Evolutionary conservation across 1,140 invertebrate genomes (phyloP), one percentile per base, ranked within the genome.

Genomic region (Zaprionus vittiger): DNA sequence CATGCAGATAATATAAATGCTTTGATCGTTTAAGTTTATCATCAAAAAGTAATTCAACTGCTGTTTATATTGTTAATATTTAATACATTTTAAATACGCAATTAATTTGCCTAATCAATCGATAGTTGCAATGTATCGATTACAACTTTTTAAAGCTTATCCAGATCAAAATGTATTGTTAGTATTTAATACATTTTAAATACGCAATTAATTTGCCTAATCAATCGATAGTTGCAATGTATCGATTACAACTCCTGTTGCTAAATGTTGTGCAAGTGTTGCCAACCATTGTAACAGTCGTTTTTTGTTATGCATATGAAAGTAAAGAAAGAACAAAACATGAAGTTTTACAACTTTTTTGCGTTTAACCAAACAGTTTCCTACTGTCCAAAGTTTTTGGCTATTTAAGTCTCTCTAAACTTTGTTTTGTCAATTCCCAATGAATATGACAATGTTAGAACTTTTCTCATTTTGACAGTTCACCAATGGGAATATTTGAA

Each of bases 191-290:
- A 17, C n/a, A 17, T 17, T 47, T 47, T 47, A 47, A 47, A 47
- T 7, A 47, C 7, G n/a, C 41, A 47, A n/a, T 41, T n/a, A 5
- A n/a, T 41, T n/a, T 41, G 28, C 5, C 15, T 6, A 2, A 41
- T 41, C n/a, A 47, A 47, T 47, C 41, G 41, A 47, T 47, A 9
- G 4, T 2, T 9, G 41, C 41, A 17, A 9, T 47, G n/a, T 47
- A 47, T 47, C 41, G 41, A 47, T 47, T 47, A 47, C 41, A 47
- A 11, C 41, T 47, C 41, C 41, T 44, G 7, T 44, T 44, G 41
- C 41, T 31, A 6, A 31, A 31, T 31, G 7, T 31, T 31, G 7
- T 44, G 38, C 41, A 47, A 47, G 41, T 47, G 41, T 47, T 47
- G 41, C 41, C n/a, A 47, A 47, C 38, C 38, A 17, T 17, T 15